Base-by-base conservation (phyloP, 1,140 invertebrate genomes). In the Drosophila nebulosa region DNA sequence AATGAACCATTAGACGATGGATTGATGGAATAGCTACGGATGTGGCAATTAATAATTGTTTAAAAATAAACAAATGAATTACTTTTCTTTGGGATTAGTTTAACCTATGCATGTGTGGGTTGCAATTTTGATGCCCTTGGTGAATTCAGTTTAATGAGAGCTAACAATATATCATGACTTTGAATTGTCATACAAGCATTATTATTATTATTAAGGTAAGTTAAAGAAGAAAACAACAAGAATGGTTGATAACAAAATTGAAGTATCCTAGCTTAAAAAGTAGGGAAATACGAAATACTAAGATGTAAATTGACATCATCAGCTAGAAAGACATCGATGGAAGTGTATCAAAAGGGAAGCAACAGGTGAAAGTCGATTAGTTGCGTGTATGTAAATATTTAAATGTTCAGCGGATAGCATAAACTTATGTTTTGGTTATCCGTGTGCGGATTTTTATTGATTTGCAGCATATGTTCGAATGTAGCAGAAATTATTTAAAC, bases 401-500 rank as follows among this genome's bases (percentile, higher is more conserved):
- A 46, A 46, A 46, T 21, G n/a, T 26, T 51, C 16, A 39, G 22
- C 26, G 30, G 24, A 7, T 30, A 71, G 30, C 69, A 57, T 64
- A 71, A 64, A 59, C 46, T 39, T 36, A 58, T 46, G 39, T 71
- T 63, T 55, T 10, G 21, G 9, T n/a, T 32, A 32, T 30, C 4
- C 24, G 32, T 63, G 64, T 10, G 50, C 35, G 16, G 12, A 64
- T 55, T 10, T 10, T 36, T 36, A 67, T 46, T 32, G 36, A 35
- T 35, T 59, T 10, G 10, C 10, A 58, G 22, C 62, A 58, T 42
- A 32, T 1, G 10, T 32, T 10, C 30, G 10, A 12, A 32, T 32
- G 4, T 24, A 32, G 14, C 16, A 18, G 10, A 52, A 63, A 64
- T 78, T 75, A 55, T 65, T 65, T 64, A 61, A 59, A 62, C 67